A percentile compares a stretch with the other conserved stretches of the same genome.
Evolutionary conservation across 1,140 invertebrate species (phyloP).

Genomic region (Macrobrachium rosenbergii): DNA sequence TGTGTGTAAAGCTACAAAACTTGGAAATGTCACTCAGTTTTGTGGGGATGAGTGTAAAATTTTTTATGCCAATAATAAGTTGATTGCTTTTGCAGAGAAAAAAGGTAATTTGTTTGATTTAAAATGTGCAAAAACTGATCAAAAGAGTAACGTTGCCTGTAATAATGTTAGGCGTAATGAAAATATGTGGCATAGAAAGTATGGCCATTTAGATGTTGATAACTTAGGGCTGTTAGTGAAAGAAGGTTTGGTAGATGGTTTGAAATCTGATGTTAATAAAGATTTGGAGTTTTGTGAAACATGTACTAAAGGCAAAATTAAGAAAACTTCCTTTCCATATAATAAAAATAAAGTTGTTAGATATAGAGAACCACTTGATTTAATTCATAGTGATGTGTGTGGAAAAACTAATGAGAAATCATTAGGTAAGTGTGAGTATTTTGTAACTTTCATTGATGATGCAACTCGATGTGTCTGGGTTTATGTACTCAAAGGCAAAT

Average conservation of each 20-base stretch:
- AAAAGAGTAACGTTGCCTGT: conserved; percentile 15
- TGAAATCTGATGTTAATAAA: too few relatives aligned
- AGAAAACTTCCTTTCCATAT: conserved; percentile 15
- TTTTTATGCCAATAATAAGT: conserved; percentile 21
- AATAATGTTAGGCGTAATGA: too few relatives aligned
- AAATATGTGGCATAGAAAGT: conserved; percentile 27
- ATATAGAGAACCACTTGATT: conserved; percentile 37
- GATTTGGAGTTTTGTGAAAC: too few relatives aligned
- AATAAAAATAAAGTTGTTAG: conserved; percentile 2
- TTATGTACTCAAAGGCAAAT: conserved; percentile 31
- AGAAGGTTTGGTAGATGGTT: too few relatives aligned
- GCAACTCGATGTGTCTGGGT: conserved; percentile 41
- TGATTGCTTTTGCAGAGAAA: conserved; percentile 10
- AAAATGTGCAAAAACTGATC: conserved; percentile 12
- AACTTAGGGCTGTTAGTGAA: neutral
- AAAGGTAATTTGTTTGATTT: neutral
- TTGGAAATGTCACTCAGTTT: conserved; percentile 27
- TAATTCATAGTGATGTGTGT: conserved; percentile 55
- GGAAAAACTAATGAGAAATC: conserved; percentile 40
- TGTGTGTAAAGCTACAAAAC: conserved; percentile 15
- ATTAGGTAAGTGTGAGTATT: conserved; percentile 34
- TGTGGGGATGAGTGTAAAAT: conserved; percentile 24
- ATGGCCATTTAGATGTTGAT: conserved; percentile 29
- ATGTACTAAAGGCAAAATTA: neutral
- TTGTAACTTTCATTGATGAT: conserved; percentile 55